Conservation (phyloP, 2,113 vertebrate genomes). For the Helogale parvula region DNA sequence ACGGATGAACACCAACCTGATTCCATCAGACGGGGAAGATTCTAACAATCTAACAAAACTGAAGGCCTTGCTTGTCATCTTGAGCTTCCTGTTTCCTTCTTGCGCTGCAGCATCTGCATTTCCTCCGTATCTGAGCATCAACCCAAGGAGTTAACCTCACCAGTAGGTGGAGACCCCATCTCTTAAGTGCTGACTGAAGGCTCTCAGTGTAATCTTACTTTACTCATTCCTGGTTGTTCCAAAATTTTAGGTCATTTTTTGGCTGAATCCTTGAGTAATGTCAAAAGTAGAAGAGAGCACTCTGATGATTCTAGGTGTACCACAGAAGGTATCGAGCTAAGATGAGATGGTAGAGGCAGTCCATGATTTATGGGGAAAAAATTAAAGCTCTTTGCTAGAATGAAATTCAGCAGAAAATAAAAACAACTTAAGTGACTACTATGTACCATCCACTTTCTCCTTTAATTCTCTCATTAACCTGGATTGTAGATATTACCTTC, state of each 20-base stretch:
- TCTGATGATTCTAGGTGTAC: neutral
- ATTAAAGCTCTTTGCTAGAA: neutral
- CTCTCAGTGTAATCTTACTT: neutral
- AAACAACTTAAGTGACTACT: neutral
- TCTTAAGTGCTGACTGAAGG: neutral
- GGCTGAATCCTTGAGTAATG: neutral
- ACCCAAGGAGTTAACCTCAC: neutral
- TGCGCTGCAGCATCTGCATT: neutral
- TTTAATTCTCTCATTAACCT: neutral
- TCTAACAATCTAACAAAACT: neutral
- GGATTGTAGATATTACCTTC: neutral
- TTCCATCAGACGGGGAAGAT: neutral
- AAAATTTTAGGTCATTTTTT: neutral
- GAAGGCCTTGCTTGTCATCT: neutral
- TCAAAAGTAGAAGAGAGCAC: neutral
- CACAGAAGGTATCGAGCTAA: neutral
- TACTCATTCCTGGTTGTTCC: neutral
- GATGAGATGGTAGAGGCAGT: neutral
- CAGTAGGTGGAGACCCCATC: neutral
- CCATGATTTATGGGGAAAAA: neutral
- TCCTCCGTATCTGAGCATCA: neutral
- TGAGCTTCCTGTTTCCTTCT: neutral
- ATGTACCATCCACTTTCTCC: neutral
- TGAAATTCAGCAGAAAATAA: neutral
- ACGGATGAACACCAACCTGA: neutral